Evolutionary conservation across 2,888 invertebrate species (phyloP).

Genomic region (Athetis lepigone): DNA sequence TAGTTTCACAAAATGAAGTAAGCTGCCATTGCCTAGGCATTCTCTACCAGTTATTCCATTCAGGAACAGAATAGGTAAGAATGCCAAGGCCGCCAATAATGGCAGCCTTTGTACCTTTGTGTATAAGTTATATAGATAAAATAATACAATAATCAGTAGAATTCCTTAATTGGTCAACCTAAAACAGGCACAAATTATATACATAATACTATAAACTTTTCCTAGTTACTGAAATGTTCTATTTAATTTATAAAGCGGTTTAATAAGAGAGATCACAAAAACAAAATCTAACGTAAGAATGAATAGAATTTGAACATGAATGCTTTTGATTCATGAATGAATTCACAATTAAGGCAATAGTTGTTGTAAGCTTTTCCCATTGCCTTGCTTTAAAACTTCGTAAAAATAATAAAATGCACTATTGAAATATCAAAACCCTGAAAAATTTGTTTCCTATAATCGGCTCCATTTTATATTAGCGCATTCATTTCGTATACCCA

Average conservation of each 20-base stretch:
- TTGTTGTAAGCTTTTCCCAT: neutral
- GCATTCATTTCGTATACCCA: conserved; percentile 36
- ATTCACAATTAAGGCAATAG: neutral
- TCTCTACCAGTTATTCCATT: too few species aligned
- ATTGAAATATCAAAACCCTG: neutral
- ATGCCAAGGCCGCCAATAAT: too few species aligned
- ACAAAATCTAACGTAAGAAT: neutral
- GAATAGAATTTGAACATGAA: neutral
- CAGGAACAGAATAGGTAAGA: too few species aligned
- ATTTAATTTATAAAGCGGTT: neutral
- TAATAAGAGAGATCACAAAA: neutral
- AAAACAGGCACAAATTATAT: neutral
- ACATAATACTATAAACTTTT: neutral
- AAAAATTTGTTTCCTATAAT: conserved; percentile 22
- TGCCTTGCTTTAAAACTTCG: neutral
- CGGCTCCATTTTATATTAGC: conserved; percentile 49
- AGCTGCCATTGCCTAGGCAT: too few species aligned
- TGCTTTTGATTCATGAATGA: conserved; percentile 19
- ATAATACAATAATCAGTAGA: neutral
- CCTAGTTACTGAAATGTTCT: neutral
- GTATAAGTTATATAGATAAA: too few species aligned
- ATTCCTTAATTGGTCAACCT: neutral
- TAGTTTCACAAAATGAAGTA: neutral
- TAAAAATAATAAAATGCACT: neutral
- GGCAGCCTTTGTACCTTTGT: too few species aligned